Conservation (phyloP, 2,888 invertebrate species). For the Embidobia sp. region DNA sequence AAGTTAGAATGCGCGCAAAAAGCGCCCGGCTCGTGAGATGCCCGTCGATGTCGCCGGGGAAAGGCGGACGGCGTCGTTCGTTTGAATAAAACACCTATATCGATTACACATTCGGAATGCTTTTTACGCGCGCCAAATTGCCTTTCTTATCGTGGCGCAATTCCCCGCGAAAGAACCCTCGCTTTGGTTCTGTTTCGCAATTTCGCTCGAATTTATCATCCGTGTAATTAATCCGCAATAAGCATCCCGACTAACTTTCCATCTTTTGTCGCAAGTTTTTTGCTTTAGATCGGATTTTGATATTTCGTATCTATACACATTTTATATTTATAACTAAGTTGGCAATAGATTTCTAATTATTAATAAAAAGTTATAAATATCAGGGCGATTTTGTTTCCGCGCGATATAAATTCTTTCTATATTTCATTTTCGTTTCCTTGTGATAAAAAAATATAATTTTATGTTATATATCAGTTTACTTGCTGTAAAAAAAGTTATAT, state of each 20-base stretch:
- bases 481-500: no score
- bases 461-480: no score
- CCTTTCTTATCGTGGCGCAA: slow-evolving; percentile 32
- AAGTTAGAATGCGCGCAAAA: slow-evolving; percentile 39
- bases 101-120: slow-evolving; percentile 40
- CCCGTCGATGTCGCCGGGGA: slow-evolving; percentile 1
- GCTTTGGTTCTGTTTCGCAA: slow-evolving; percentile 31
- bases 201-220: slow-evolving; percentile 37
- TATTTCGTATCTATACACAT: no score
- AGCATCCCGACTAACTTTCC: slow-evolving; percentile 28
- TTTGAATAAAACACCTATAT: slow-evolving; percentile 47
- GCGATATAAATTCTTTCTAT: no score
- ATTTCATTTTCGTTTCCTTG: no score
- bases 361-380: no score
- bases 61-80: slow-evolving; percentile 11
- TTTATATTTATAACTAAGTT: no score
- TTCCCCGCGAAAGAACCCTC: slow-evolving; percentile 9
- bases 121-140: slow-evolving; percentile 39
- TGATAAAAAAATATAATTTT: no score
- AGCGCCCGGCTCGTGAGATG: slow-evolving; percentile 30
- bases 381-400: no score
- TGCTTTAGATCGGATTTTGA: not conserved
- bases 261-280: slow-evolving; percentile 25
- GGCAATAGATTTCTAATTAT: no score
- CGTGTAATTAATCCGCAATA: slow-evolving; percentile 43